phyloP scores from a whole-genome alignment of 2,113 vertebrate species.

The cattle (Bos taurus) region DNA sequence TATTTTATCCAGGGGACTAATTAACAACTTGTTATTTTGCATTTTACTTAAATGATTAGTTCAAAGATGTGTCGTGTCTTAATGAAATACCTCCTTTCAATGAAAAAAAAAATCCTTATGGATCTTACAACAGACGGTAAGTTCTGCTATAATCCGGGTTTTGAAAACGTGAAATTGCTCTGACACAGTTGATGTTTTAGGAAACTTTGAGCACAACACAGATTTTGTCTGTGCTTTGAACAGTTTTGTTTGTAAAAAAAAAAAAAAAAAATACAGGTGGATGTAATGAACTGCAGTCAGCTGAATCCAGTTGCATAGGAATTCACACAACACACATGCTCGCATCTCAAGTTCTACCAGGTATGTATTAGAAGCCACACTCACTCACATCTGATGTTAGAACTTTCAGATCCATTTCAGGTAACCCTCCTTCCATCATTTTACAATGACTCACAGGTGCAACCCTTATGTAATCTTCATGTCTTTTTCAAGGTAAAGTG shows the following conservation, averaged over 20 bases:
- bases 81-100: conserved; percentile 2
- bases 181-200: background rate
- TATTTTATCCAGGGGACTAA: background rate
- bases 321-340: background rate
- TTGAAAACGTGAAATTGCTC: background rate
- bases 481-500: background rate
- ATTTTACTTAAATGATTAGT: background rate
- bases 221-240: background rate
- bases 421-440: background rate
- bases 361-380: rapidly evolving
- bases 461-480: background rate
- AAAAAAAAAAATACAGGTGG: background rate
- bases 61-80: background rate
- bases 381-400: background rate
- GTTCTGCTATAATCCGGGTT: background rate
- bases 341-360: background rate
- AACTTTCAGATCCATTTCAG: background rate
- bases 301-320: background rate
- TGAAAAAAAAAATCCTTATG: background rate
- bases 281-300: background rate
- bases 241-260: background rate
- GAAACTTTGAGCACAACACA: background rate
- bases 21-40: background rate
- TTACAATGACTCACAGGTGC: background rate
- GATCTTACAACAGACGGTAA: background rate